These are phyloP conservation scores for Pollenia angustigena DNA, from an alignment of 2,888 invertebrate genomes.

Conservation along the genomic window DNA sequence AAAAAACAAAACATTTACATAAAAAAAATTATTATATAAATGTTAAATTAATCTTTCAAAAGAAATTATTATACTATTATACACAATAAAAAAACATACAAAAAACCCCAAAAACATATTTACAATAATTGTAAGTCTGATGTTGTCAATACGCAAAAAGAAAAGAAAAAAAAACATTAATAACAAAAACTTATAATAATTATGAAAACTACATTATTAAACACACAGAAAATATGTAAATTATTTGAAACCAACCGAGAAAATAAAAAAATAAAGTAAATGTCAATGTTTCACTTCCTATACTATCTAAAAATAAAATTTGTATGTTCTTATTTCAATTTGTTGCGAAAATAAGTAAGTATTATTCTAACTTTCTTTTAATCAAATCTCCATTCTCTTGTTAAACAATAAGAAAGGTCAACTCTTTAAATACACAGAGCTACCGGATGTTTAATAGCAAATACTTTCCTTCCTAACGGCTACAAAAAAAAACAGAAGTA, in stretches of 20 bases:
- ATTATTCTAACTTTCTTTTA: not conserved
- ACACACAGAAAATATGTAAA: slow-evolving; percentile 56
- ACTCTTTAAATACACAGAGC: too few species aligned
- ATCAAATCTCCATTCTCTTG: not conserved
- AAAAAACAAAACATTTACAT: slow-evolving; percentile 37
- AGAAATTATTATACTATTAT: slow-evolving; percentile 57
- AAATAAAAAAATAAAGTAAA: slow-evolving; percentile 59
- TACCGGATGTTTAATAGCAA: too few species aligned
- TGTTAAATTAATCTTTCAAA: slow-evolving; percentile 52
- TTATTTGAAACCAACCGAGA: slow-evolving; percentile 49
- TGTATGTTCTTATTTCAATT: slow-evolving; percentile 7
- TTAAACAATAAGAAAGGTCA: too few species aligned
- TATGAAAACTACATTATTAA: slow-evolving; percentile 74
- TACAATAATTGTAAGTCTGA: slow-evolving; percentile 82
- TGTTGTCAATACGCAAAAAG: slow-evolving; percentile 79
- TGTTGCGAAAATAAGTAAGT: slow-evolving; percentile 4
- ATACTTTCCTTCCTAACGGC: too few species aligned
- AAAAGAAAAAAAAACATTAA: slow-evolving; percentile 66
- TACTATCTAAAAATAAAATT: slow-evolving; percentile 58
- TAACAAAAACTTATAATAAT: slow-evolving; percentile 69
- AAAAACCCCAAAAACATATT: slow-evolving; percentile 50
- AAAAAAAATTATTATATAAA: slow-evolving; percentile 45
- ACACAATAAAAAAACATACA: slow-evolving; percentile 42
- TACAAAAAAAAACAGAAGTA: too few species aligned
- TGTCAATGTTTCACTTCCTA: slow-evolving; percentile 72